Conservation (phyloP, 2,797 vertebrate species). For the Coregonus ussuriensis region DNA sequence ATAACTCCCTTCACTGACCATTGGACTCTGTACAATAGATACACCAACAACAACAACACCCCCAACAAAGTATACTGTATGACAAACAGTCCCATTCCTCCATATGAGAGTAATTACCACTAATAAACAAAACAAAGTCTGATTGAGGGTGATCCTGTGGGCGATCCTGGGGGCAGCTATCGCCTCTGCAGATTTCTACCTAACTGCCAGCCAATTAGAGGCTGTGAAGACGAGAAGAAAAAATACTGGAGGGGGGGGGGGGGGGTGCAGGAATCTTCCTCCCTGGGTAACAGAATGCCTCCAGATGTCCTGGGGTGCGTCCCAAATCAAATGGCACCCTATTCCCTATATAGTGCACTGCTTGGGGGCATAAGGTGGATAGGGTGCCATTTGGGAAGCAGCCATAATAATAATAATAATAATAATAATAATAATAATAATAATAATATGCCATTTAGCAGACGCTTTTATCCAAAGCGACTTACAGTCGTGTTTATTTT, state of each 20-base stretch:
- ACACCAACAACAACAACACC: not conserved
- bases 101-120: not conserved
- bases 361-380: not conserved
- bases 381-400: not conserved
- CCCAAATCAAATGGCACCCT: not conserved
- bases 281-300: slow-evolving; percentile 9
- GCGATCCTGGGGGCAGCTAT: slow-evolving; percentile 1
- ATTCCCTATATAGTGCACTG: not conserved
- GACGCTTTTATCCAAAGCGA: too few relatives aligned
- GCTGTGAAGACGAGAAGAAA: slow-evolving; percentile 6
- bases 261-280: slow-evolving; percentile 14
- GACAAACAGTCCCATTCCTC: not conserved
- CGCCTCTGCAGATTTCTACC: not conserved
- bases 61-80: not conserved
- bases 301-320: slow-evolving; percentile 22
- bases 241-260: not conserved
- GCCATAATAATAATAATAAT: not conserved
- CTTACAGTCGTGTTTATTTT: too few relatives aligned
- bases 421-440: too few relatives aligned
- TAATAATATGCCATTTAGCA: too few relatives aligned
- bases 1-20: not conserved
- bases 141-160: not conserved
- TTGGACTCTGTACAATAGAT: not conserved
- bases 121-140: not conserved
- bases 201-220: slow-evolving; percentile 43